These are phyloP conservation scores for Tachina lurida DNA, from an alignment of 2,888 invertebrate genomes.

Conservation along the genomic window DNA sequence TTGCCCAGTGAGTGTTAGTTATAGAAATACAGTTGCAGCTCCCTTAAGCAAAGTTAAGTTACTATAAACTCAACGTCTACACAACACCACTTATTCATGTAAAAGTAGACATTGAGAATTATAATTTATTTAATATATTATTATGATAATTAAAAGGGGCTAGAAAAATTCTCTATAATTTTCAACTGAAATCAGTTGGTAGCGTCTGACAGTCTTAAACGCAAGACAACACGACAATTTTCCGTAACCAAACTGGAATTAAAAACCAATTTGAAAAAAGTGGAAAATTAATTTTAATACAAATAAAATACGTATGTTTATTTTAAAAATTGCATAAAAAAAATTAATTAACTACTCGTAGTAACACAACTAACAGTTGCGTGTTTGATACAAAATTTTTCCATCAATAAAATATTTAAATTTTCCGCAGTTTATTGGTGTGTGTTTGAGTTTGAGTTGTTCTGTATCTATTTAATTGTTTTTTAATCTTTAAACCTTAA, in stretches of 20 bases:
- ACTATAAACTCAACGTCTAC: conserved; percentile 34
- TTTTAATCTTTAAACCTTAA: background rate
- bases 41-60: background rate
- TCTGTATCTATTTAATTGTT: background rate
- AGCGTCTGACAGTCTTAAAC: conserved; percentile 59
- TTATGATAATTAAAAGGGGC: conserved; percentile 67
- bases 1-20: background rate
- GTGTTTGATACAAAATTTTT: conserved; percentile 42
- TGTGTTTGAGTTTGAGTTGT: background rate
- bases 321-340: conserved; percentile 7
- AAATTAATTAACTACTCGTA: background rate
- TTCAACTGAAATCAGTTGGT: conserved; percentile 65
- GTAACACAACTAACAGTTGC: conserved; percentile 13
- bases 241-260: background rate
- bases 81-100: background rate
- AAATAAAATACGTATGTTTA: background rate
- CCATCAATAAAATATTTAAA: conserved; percentile 23
- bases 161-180: conserved; percentile 55
- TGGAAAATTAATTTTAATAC: background rate
- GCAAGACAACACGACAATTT: conserved; percentile 49
- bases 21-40: background rate
- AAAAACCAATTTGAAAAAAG: conserved; percentile 12
- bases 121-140: conserved; percentile 60
- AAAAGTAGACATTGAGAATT: conserved; percentile 51
- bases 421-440: conserved; percentile 7